phyloP scores from a whole-genome alignment of 2,888 invertebrate species.

The Leptarthrus brevirostris region DNA sequence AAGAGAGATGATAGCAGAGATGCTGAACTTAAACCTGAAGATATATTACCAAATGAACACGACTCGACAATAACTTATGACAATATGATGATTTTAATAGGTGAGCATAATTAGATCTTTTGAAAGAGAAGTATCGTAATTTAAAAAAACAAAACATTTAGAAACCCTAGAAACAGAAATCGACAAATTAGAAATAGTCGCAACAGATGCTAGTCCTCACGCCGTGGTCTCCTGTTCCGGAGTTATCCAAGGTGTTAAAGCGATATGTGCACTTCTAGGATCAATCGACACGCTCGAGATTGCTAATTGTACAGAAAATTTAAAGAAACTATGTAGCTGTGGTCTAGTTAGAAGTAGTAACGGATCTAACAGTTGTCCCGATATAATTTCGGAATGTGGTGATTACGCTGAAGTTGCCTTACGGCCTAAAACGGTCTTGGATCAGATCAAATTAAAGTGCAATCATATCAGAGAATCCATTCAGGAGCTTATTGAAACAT shows the following conservation, averaged over 20 bases:
- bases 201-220: conserved; percentile 70
- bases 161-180: conserved; percentile 87
- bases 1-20: conserved; percentile 85
- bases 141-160: conserved; percentile 58
- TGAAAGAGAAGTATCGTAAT: too few relatives aligned
- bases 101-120: conserved; percentile 69
- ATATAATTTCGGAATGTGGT: conserved; percentile 75
- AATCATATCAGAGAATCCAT: conserved; percentile 82
- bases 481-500: conserved; percentile 85
- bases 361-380: conserved; percentile 68
- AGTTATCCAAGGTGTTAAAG: conserved; percentile 91
- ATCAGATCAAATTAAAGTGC: conserved; percentile 75
- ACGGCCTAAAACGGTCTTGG: conserved; percentile 71
- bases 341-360: conserved; percentile 60
- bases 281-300: conserved; percentile 90
- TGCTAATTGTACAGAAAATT: conserved; percentile 76
- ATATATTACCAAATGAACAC: conserved; percentile 81
- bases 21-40: conserved; percentile 79
- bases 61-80: conserved; percentile 82
- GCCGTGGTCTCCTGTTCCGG: conserved; percentile 74
- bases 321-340: conserved; percentile 63
- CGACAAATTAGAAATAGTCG: conserved; percentile 78
- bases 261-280: conserved; percentile 88
- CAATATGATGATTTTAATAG: conserved; percentile 85
- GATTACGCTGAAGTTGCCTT: conserved; percentile 78